Conservation (phyloP, 1,140 invertebrate genomes). For the Euura saliciscinereae region DNA sequence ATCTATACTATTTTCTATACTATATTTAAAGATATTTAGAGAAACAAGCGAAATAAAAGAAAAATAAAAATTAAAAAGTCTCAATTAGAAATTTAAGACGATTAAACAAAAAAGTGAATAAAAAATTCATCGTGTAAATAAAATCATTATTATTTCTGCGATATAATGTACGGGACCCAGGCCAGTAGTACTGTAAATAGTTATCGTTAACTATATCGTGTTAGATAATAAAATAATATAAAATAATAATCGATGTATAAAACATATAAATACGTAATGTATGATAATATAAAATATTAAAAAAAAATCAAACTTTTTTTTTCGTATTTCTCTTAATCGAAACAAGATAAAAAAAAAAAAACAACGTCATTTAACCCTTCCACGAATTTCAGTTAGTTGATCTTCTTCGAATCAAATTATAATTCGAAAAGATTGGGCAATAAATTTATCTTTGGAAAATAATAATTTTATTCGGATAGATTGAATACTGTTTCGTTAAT, state of each 20-base stretch:
- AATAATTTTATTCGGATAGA: no score
- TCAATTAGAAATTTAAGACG: neutral
- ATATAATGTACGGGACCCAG: conserved; percentile 29
- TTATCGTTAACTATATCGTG: neutral
- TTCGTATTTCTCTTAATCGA: neutral
- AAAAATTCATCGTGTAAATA: neutral
- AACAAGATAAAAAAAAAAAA: neutral
- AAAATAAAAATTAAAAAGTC: neutral
- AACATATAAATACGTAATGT: neutral
- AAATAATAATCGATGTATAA: neutral
- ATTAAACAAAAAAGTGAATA: neutral
- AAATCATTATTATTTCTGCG: neutral
- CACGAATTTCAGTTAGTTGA: no score
- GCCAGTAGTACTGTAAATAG: conserved; percentile 32
- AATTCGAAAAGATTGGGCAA: no score
- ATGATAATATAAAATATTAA: neutral
- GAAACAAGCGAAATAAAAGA: neutral
- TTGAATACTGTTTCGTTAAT: no score
- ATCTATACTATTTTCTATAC: neutral
- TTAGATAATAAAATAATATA: neutral
- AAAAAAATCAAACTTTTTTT: neutral
- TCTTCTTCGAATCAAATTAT: no score
- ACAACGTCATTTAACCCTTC: no score
- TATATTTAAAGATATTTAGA: neutral
- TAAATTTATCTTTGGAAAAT: no score